phyloP scores from a whole-genome alignment of 2,888 invertebrate species.

The Phymatocera aterrima region DNA sequence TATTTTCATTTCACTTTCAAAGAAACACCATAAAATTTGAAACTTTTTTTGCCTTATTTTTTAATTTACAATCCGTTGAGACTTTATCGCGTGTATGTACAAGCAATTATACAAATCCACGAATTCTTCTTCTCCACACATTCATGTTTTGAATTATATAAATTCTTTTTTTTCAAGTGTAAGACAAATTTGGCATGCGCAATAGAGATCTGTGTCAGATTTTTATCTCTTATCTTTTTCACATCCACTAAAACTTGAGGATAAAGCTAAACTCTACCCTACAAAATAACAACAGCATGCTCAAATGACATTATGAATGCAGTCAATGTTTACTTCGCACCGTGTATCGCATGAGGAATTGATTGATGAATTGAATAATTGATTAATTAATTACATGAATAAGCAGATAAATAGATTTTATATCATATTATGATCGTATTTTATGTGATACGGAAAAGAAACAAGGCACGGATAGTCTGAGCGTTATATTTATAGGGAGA shows the following conservation, averaged over 20 bases:
- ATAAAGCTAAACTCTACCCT: background rate
- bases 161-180: background rate
- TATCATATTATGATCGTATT: no score
- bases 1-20: no score
- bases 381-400: slow-evolving; percentile 46
- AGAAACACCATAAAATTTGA: no score
- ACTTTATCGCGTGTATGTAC: no score
- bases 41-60: no score
- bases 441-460: slow-evolving; percentile 1
- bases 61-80: no score
- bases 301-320: slow-evolving; percentile 30
- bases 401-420: slow-evolving; percentile 43
- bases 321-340: slow-evolving; percentile 32
- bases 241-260: background rate
- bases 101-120: no score
- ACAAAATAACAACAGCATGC: slow-evolving; percentile 12
- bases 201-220: background rate
- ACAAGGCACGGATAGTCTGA: slow-evolving; percentile 18
- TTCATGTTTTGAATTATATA: background rate
- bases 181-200: background rate
- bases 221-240: background rate
- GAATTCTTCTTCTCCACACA: background rate
- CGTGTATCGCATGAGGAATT: slow-evolving; percentile 31
- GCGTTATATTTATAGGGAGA: slow-evolving; percentile 79
- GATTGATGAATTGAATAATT: slow-evolving; percentile 1